phyloP scores from a whole-genome alignment of 2,113 vertebrate genomes.

The Callaeas wilsoni region DNA sequence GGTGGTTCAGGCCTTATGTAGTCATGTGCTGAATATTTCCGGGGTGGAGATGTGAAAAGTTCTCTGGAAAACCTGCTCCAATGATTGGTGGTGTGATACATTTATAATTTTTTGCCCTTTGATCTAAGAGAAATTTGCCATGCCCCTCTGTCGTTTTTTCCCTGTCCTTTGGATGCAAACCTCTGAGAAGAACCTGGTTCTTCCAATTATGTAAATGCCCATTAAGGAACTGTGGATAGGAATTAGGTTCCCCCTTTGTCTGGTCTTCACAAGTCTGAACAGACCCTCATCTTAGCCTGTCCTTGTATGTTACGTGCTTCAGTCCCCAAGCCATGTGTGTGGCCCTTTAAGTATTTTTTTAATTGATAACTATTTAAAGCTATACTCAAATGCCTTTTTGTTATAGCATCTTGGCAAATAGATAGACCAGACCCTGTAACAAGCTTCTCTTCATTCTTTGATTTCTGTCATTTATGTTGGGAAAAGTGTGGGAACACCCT shows the following conservation, averaged over 20 bases:
- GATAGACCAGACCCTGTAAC: not conserved
- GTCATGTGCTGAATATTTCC: not conserved
- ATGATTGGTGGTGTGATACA: not conserved
- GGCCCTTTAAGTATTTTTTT: not conserved
- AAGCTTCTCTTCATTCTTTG: not conserved
- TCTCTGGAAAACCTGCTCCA: not conserved
- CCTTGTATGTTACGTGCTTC: not conserved
- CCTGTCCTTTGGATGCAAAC: not conserved
- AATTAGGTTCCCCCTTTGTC: not conserved
- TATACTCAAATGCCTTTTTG: not conserved
- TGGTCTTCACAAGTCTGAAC: not conserved
- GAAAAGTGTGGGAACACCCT: slow-evolving; percentile 21
- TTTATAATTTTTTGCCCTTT: not conserved
- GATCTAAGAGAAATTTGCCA: not conserved
- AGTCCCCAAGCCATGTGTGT: not conserved
- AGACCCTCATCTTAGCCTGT: not conserved
- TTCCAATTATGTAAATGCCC: not conserved
- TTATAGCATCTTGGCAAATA: not conserved
- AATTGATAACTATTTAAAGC: not conserved
- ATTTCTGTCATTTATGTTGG: not conserved
- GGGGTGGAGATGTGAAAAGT: not conserved
- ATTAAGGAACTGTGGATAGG: not conserved
- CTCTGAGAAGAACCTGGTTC: not conserved
- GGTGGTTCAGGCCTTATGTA: not conserved
- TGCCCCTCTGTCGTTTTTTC: not conserved